Base-by-base conservation (phyloP, 2,113 vertebrate genomes). In the Phoxinus phoxinus region DNA sequence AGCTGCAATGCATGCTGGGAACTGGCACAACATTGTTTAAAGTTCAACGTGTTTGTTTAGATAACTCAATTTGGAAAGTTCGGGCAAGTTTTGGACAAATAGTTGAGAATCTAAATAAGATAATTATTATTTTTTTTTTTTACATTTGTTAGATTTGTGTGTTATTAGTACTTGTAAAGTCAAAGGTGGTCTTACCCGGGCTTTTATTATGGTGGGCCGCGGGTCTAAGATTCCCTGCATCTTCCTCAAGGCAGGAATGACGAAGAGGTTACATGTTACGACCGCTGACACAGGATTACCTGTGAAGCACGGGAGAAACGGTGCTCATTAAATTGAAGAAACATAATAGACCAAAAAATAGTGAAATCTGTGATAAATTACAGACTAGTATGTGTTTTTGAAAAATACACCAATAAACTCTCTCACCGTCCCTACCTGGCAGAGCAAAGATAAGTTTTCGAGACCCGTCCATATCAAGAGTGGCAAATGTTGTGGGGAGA, bases 181-280 rank as follows among this genome's bases (percentile, higher is more conserved):
- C 46, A 48, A 23, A 35, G 19, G 10, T n/a, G 10, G 1, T 86
- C 94, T 87, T 96, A 99, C 98, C 97, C 98, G 97, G 92, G 98
- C 98, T 97, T 99, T 99, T 95, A 99, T 99, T 93, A 99, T 99
- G 89, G 98, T 99, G 87, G 98, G 98, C 87, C 98, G 96, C 90
- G 98, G 98, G 95, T 99, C 98, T 95, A 99, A 92, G 93, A 99
- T 99, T 89, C 98, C 98, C 93, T 99, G 98, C 98, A 99, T 99
- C 92, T 99, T 99, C 94, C 98, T 98, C 94, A 99, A 95, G 88
- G 98, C 98, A 82, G 98, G 98, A 93, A 99, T 98, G 92, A 99
- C 97, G 92, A 99, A 99, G 94, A 99, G 98, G 94, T 99, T 99
- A 95, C 98, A 99, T 91, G 98, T 99, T 92, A 99, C 98, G 53